Percentiles rank a stretch among this genome's conserved stretches.
phyloP scores from a whole-genome alignment of 2,113 vertebrate genomes.

The Xerus inauris region DNA sequence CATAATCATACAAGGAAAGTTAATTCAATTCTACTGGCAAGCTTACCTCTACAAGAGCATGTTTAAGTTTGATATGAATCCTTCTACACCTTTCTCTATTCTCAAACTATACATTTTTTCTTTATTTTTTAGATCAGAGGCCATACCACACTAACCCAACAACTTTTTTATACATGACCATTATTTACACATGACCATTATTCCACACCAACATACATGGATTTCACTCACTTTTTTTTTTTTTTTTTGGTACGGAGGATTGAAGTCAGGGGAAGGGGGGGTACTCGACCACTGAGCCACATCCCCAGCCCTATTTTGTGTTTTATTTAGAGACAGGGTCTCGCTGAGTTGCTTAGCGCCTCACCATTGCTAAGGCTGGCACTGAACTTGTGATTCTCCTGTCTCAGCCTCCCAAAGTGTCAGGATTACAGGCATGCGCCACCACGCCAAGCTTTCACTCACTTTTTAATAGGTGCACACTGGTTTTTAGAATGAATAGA shows the following conservation, averaged over 20 bases:
- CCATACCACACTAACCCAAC: background rate
- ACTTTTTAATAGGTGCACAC: constrained; percentile 7
- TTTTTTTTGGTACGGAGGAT: too few relatives aligned
- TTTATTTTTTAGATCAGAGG: background rate
- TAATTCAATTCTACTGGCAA: background rate
- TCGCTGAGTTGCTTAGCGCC: too few relatives aligned
- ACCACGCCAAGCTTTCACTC: too few relatives aligned
- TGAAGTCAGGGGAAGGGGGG: too few relatives aligned
- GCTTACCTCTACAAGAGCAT: background rate
- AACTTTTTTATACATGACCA: background rate
- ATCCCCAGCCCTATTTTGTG: too few relatives aligned
- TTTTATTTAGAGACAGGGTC: too few relatives aligned
- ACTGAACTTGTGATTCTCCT: too few relatives aligned
- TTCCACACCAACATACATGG: background rate
- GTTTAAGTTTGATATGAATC: constrained; percentile 9
- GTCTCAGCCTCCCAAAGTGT: too few relatives aligned
- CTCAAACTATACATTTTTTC: background rate
- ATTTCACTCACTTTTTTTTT: constrained; percentile 20
- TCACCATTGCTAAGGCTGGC: too few relatives aligned
- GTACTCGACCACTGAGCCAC: too few relatives aligned
- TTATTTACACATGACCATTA: too few relatives aligned
- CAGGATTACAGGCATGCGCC: too few relatives aligned
- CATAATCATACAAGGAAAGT: background rate
- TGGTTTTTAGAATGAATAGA: constrained; percentile 15
- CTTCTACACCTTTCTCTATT: constrained; percentile 13